Base-by-base conservation (phyloP, 2,797 vertebrate genomes). In the Syngnathus rostellatus region DNA sequence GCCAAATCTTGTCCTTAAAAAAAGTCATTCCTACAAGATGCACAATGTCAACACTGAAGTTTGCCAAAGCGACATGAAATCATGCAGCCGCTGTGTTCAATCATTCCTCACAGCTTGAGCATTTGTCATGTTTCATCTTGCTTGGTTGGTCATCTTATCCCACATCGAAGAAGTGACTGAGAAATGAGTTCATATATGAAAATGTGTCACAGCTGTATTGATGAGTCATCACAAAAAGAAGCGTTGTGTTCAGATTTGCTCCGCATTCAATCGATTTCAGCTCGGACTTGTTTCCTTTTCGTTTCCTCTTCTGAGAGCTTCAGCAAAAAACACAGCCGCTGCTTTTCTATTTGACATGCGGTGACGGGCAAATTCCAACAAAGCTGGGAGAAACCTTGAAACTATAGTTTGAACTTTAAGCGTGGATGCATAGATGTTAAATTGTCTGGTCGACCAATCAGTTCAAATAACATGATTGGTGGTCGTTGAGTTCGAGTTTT, bases 321-420 rank as follows among this genome's bases (percentile, higher is more conserved):
- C 64, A 62, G 72, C 62, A 61, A 51, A 51, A 51, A 51, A 21
- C 50, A 51, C 65, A 59, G 37, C 65, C 45, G 16, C 54, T 14
- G 50, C 9, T 21, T 21, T 55, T 70, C 25, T 65, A 64, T 71
- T 74, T 72, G 63, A 68, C 63, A 57, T 68, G 63, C 37, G 58
- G 68, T 66, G 45, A 16, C 41, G 67, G 72, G 74, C 73, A 16
- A 16, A 17, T 46, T 46, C 45, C 45, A 46, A 9, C 48, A n/a
- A 21, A 51, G 50, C 50, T 48, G 14, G 46, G 6, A 48, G 17
- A 48, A 43, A 43, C 7, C 16, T 48, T 48, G 46, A 48, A 48
- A 48, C 5, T 17, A 16, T 5, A 48, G 25, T 45, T 45, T 14
- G 14, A 45, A 14, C 43, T 2, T 3, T 45, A 45, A 1, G 1